Conservation (phyloP, 2,113 vertebrate genomes). For the Brachyhypopomus occidentalis region DNA sequence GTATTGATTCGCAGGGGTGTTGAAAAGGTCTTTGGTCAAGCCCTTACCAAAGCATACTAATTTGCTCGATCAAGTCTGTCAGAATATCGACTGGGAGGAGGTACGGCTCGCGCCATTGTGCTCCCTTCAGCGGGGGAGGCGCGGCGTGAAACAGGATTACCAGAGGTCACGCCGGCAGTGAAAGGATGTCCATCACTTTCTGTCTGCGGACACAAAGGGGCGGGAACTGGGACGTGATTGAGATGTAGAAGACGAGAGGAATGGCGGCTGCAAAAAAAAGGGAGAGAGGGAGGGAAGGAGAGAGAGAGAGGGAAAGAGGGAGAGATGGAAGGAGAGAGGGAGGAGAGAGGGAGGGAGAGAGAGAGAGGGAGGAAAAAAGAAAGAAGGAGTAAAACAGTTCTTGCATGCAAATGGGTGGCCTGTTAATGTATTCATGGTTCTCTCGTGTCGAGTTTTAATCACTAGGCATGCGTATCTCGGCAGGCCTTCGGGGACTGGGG, state of each 20-base stretch:
- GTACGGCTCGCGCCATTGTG: constrained; percentile 93
- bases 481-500: constrained; percentile 17
- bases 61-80: constrained; percentile 99
- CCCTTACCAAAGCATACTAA: constrained; percentile 98
- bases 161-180: constrained; percentile 95
- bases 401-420: constrained; percentile 79
- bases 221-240: constrained; percentile 85
- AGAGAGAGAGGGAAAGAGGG: constrained; percentile 25
- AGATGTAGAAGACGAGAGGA: constrained; percentile 88
- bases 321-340: constrained; percentile 58
- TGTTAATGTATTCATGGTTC: constrained; percentile 60
- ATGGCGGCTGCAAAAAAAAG: constrained; percentile 68
- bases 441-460: constrained; percentile 50
- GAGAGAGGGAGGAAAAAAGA: constrained; percentile 23
- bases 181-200: constrained; percentile 96
- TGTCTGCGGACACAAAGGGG: constrained; percentile 88
- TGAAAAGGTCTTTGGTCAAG: constrained; percentile 97
- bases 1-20: constrained; percentile 93
- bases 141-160: constrained; percentile 99
- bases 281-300: constrained; percentile 54
- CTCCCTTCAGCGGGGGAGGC: constrained; percentile 88
- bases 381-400: constrained; percentile 73
- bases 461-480: constrained; percentile 22
- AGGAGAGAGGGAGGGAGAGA: constrained; percentile 60
- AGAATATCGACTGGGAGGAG: constrained; percentile 97